Percentiles rank a stretch among this genome's conserved stretches.
These are phyloP conservation scores for Maniola hyperantus DNA, from an alignment of 2,888 invertebrate genomes.

Conservation along the genomic window DNA sequence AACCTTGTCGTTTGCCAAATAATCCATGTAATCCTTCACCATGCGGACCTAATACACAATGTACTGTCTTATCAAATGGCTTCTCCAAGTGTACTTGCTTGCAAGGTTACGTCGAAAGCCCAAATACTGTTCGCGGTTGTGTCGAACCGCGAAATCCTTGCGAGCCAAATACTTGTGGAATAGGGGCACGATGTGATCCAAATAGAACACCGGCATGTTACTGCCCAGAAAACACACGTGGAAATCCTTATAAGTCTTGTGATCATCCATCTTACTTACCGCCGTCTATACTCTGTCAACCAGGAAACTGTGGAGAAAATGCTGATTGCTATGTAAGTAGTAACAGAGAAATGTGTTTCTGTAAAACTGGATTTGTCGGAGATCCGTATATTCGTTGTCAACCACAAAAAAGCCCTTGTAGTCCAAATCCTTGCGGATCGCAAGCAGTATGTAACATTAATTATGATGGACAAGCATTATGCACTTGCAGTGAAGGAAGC, in stretches of 20 bases:
- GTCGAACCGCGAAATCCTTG: slow-evolving; percentile 90
- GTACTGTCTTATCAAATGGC: slow-evolving; percentile 88
- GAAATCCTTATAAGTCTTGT: slow-evolving; percentile 92
- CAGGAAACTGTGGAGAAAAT: slow-evolving; percentile 91
- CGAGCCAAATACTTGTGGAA: slow-evolving; percentile 91
- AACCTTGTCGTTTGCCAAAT: slow-evolving; percentile 86
- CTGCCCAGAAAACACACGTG: slow-evolving; percentile 91
- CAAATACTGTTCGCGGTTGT: slow-evolving; percentile 93
- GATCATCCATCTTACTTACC: slow-evolving; percentile 80
- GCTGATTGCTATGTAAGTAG: slow-evolving; percentile 92
- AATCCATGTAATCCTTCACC: slow-evolving; percentile 93
- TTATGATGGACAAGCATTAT: slow-evolving; percentile 86
- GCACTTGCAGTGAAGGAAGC: slow-evolving; percentile 88
- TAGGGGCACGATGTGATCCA: slow-evolving; percentile 90
- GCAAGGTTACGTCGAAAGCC: slow-evolving; percentile 91
- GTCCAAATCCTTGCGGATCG: slow-evolving; percentile 91
- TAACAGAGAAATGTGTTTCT: slow-evolving; percentile 93
- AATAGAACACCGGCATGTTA: slow-evolving; percentile 90
- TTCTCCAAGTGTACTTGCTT: slow-evolving; percentile 94
- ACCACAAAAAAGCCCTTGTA: slow-evolving; percentile 87
- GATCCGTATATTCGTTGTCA: slow-evolving; percentile 91
- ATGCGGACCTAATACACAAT: slow-evolving; percentile 94
- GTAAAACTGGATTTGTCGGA: slow-evolving; percentile 88
- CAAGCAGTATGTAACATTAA: slow-evolving; percentile 88
- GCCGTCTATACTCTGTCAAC: slow-evolving; percentile 86